Conservation (phyloP, 2,113 vertebrate species). For the Trematocara marginatum region DNA sequence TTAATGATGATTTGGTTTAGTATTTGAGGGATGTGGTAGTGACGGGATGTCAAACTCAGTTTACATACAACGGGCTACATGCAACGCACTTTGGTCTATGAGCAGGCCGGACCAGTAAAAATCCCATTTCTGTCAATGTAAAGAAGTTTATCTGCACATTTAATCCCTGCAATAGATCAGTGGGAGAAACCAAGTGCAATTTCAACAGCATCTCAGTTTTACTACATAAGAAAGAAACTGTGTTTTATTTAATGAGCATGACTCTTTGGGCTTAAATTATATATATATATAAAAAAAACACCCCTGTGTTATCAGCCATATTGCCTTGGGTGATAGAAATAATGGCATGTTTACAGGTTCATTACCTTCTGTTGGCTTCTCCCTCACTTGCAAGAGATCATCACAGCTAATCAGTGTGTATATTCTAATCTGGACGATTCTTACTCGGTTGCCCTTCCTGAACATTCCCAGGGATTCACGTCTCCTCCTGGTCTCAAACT, state of each 20-base stretch:
- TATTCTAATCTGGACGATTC: neutral
- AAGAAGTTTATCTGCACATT: neutral
- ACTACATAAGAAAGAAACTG: neutral
- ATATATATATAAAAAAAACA: neutral
- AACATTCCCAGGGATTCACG: neutral
- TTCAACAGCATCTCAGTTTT: neutral
- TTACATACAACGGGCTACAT: neutral
- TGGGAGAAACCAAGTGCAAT: neutral
- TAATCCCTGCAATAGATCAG: neutral
- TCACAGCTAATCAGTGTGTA: neutral
- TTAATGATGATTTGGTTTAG: neutral
- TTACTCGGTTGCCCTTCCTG: neutral
- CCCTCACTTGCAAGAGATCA: neutral
- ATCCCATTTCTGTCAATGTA: neutral
- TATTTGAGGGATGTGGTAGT: neutral
- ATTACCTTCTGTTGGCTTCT: neutral
- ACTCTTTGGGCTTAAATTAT: neutral
- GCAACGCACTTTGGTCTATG: neutral
- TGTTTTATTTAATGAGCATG: neutral
- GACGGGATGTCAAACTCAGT: neutral
- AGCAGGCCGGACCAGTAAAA: neutral
- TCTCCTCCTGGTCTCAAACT: neutral
- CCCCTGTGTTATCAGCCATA: neutral
- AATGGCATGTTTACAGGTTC: neutral
- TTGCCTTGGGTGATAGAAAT: neutral